Percentiles rank a stretch among this genome's conserved stretches.
phyloP scores from a whole-genome alignment of 2,797 vertebrate species.

The Sebastiscus tertius region DNA sequence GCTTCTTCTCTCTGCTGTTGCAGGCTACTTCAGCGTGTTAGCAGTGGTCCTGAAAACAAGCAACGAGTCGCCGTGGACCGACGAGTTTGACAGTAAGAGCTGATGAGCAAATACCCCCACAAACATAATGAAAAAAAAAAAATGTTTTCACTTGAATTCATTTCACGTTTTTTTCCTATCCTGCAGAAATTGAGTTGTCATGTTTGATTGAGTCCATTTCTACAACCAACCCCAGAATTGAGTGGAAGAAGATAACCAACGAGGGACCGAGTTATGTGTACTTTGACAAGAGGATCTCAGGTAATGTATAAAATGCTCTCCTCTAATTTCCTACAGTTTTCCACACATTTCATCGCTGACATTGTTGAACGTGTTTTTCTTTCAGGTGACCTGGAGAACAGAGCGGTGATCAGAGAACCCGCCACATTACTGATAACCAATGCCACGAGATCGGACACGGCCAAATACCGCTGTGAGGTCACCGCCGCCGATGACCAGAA shows the following conservation, averaged over 20 bases:
- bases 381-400: slow-evolving; percentile 89
- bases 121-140: not conserved
- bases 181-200: slow-evolving; percentile 89
- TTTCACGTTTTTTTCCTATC: not conserved
- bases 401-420: slow-evolving; percentile 88
- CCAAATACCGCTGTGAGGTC: slow-evolving; percentile 95
- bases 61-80: slow-evolving; percentile 88
- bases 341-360: not conserved
- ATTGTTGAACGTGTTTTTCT: not conserved
- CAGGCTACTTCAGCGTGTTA: slow-evolving; percentile 86
- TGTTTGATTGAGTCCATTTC: slow-evolving; percentile 93
- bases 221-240: slow-evolving; percentile 89
- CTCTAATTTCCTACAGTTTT: accelerated
- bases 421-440: slow-evolving; percentile 92
- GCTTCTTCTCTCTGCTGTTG: slow-evolving; percentile 57
- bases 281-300: slow-evolving; percentile 89
- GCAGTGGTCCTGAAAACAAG: slow-evolving; percentile 89
- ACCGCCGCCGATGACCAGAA: slow-evolving; percentile 88
- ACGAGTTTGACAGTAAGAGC: slow-evolving; percentile 95
- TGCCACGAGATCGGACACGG: slow-evolving; percentile 90
- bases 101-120: not conserved
- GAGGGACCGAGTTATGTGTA: slow-evolving; percentile 92
- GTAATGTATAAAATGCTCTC: slow-evolving; percentile 66
- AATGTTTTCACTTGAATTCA: not conserved
- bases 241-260: slow-evolving; percentile 97